These are phyloP conservation scores for Drosophila histrio DNA, from an alignment of 2,888 invertebrate species.

Conservation along the genomic window DNA sequence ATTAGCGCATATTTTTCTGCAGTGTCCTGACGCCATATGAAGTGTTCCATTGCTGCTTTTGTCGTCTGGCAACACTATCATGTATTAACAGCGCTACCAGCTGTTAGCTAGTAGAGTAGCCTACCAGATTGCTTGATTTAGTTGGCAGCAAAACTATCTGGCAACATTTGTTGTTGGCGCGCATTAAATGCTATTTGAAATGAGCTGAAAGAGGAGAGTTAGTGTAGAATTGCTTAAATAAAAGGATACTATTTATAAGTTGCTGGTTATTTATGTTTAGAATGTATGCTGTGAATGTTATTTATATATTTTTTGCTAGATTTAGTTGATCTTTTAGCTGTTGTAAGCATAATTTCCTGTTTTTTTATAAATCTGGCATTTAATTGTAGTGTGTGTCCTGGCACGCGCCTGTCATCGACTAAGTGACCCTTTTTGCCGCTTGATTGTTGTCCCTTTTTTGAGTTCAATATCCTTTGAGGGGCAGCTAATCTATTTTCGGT, in stretches of 20 bases:
- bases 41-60: no score
- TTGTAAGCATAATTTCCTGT: not conserved
- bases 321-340: not conserved
- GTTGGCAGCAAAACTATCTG: not conserved
- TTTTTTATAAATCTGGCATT: constrained; percentile 2
- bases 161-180: constrained; percentile 3
- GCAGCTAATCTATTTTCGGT: constrained; percentile 70
- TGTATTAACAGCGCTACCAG: not conserved
- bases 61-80: no score
- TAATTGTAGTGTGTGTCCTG: constrained; percentile 10
- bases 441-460: constrained; percentile 37
- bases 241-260: not conserved
- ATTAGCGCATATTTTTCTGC: no score
- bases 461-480: constrained; percentile 71
- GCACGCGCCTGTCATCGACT: constrained; percentile 58
- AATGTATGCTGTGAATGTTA: not conserved
- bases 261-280: not conserved
- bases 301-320: not conserved
- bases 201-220: not conserved
- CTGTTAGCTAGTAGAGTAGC: no score
- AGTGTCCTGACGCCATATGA: no score
- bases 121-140: constrained; percentile 15
- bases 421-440: constrained; percentile 46
- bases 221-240: not conserved
- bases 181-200: not conserved